Evolutionary conservation across 2,888 invertebrate species (phyloP), one percentile per base, ranked within the genome.

Genomic region (Rhabditoides inermis): DNA sequence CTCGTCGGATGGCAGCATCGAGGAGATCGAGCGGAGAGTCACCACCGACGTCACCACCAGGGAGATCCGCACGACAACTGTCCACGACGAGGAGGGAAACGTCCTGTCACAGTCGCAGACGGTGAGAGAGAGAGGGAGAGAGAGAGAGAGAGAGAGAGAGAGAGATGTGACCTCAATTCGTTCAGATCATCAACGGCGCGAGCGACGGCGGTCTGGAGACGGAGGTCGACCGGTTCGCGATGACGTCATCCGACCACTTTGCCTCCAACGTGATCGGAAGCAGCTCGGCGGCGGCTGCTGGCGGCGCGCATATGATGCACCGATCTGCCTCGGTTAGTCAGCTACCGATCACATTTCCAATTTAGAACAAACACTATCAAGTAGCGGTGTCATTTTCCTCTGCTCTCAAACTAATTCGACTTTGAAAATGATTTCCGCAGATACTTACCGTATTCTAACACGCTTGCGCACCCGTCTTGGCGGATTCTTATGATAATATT

Each of bases 1-100:
- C 18, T 61, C 63, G 6, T 60, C 61, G 12, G 67, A 56, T 44
- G 67, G 60, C 36, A 55, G 56, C 10, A 36, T 67, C 30, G 67
- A 63, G 46, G 65, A 63, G 46, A 56, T 73, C 51, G 73, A 74
- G 53, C 58, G 73, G 51, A 40, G 69, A 39, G 73, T 74, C 15
- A 73, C 69, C 3, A 74, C 72, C 27, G 72, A 72, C 42, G 68
- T 72, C 49, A 69, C 70, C 10, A 68, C 66, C 0, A 56, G 61
- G 44, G 70, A 70, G 55, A 58, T 67, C 37, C 23, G 63, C 44
- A 67, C 67, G 23, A 67, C 67, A 15, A 65, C 60, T 7, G 61
- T 65, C 18, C 44, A 61, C 7, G 65, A 67, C 42, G 62, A 64
- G 28, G 45, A 50, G 41, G 67, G 67, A 37, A 65, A 65, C 47